A percentile compares a stretch with the other conserved stretches of the same genome.
phyloP scores from a whole-genome alignment of 2,113 vertebrate genomes.

The Psammodynastes pulverulentus region DNA sequence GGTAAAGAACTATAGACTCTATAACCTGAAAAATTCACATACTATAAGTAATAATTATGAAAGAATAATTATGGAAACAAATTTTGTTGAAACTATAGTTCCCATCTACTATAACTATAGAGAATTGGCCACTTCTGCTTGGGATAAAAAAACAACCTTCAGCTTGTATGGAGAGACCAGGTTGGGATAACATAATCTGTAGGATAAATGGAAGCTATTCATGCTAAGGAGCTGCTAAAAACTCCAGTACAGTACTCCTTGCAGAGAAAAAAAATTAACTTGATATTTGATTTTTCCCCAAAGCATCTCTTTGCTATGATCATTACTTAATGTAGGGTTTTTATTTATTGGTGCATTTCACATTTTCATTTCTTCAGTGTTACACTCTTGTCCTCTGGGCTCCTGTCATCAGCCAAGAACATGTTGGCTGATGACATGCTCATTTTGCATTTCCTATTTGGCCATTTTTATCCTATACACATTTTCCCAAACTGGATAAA shows the following conservation, averaged over 20 bases:
- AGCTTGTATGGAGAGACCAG: not conserved
- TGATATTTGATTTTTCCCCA: not conserved
- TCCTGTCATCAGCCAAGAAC: conserved; percentile 53
- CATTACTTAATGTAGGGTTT: conserved; percentile 42
- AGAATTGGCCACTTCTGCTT: not conserved
- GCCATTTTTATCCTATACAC: conserved; percentile 55
- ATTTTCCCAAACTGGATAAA: conserved; percentile 63
- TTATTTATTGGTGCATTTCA: conserved; percentile 54
- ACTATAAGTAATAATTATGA: not conserved
- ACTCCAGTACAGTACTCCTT: not conserved
- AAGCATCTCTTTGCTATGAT: not conserved
- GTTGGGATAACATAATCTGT: not conserved
- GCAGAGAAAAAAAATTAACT: not conserved
- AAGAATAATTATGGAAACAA: not conserved
- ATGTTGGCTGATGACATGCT: conserved; percentile 43
- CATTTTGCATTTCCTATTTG: conserved; percentile 56
- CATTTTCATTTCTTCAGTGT: conserved; percentile 50
- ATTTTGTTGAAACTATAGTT: not conserved
- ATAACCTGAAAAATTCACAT: not conserved
- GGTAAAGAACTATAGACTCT: not conserved
- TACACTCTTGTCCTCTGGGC: conserved; percentile 47
- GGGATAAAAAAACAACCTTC: not conserved
- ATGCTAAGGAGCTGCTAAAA: not conserved
- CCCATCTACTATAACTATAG: not conserved
- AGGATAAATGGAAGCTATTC: not conserved